Evolutionary conservation across 2,797 vertebrate genomes (phyloP).

Genomic region (Macroramphosus scolopax): DNA sequence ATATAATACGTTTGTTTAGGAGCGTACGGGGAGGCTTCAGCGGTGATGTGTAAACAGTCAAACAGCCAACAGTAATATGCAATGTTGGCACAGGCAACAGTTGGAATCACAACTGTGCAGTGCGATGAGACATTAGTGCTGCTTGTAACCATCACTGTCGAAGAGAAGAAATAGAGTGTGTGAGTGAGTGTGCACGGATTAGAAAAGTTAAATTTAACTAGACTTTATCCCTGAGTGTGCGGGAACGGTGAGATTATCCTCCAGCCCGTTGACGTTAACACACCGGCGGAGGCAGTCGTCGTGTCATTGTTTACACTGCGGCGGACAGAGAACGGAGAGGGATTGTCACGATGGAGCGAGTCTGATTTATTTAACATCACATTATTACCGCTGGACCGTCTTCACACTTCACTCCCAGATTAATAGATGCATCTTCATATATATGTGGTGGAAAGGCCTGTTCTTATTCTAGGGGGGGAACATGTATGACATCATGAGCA

Average conservation of each 20-base stretch:
- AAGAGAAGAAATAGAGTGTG: constrained; percentile 16
- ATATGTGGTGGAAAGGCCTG: no score
- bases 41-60: constrained; percentile 7
- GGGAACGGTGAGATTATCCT: constrained; percentile 78
- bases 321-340: not conserved
- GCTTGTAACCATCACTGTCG: constrained; percentile 18
- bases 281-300: constrained; percentile 43
- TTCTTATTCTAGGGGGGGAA: no score
- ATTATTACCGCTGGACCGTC: not conserved
- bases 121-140: constrained; percentile 13
- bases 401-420: not conserved
- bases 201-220: constrained; percentile 81
- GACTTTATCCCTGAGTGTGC: constrained; percentile 79
- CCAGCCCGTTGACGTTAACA: constrained; percentile 61
- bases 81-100: constrained; percentile 14
- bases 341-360: not conserved
- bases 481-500: no score
- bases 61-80: constrained; percentile 18
- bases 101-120: constrained; percentile 15
- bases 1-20: constrained; percentile 6
- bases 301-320: constrained; percentile 46
- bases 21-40: constrained; percentile 14
- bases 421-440: not conserved
- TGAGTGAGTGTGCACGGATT: constrained; percentile 62
- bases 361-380: no score